Base-by-base conservation (phyloP, 2,797 vertebrate species). In the Syncerus caffer region DNA sequence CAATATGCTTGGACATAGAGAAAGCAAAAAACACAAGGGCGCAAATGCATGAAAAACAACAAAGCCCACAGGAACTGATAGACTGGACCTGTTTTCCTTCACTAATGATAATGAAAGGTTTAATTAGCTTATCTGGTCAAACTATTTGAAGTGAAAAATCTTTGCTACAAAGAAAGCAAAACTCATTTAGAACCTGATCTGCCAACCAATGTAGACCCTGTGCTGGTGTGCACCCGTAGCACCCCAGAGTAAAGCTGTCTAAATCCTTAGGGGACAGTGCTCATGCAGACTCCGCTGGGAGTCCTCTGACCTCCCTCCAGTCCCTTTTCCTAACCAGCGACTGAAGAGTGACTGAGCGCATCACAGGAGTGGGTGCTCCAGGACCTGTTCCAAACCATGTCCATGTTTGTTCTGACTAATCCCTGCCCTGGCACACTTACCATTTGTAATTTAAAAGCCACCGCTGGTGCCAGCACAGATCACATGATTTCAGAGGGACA, bases 141-240 rank as follows among this genome's bases (percentile, higher is more conserved):
- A 55, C 60, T 84, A 78, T 83, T 25, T 79, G 60, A 78, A 45
- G 21, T 62, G 53, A 83, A 31, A 14, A 94, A 29, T 19, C 42
- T 76, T 62, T 38, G 16, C 62, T 60, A 6, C 4, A 47, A 67
- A 4, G 17, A 84, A 95, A 95, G 51, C 34, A 57, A 92, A 92
- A 47, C 93, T 19, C 64, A 78, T 0, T 50, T 71, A 90, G 31
- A 92, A 42, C 16, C 4, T 21, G 2, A 0, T 19, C 25, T 84
- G 13, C 51, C 47, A 89, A 2, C 13, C 14, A 80, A 7, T 6
- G 10, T 7, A 51, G 45, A 38, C 23, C 38, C 17, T 62, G 27
- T 45, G 31, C 38, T 62, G 85, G 16, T 57, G 17, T 12, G 9
- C 5, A 47, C 2, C 34, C 16, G 4, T 14, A 11, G 0, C 51